Evolutionary conservation across 2,888 invertebrate species (phyloP).

Genomic region (Euphydryas editha): DNA sequence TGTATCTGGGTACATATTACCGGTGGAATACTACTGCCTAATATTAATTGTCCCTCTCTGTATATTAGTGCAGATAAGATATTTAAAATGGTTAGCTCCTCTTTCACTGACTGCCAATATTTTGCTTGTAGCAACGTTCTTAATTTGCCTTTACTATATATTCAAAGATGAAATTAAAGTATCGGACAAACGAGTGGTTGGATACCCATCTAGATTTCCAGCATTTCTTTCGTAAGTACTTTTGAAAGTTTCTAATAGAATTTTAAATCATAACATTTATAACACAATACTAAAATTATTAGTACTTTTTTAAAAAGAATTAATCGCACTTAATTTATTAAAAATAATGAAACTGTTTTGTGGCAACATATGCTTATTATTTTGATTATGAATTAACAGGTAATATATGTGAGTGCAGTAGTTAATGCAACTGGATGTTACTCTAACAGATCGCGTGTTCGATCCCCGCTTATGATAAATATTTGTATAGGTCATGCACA

Average conservation of each 20-base stretch:
- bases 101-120: constrained; percentile 94
- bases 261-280: background rate
- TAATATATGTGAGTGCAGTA: too few species aligned
- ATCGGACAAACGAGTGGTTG: constrained; percentile 79
- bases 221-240: constrained; percentile 89
- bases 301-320: background rate
- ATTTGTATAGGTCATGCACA: too few species aligned
- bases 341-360: too few species aligned
- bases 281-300: background rate
- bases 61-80: constrained; percentile 83
- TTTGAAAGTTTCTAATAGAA: background rate
- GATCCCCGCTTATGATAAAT: too few species aligned
- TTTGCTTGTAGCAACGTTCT: constrained; percentile 89
- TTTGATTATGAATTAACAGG: too few species aligned
- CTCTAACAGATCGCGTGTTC: too few species aligned
- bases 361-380: too few species aligned
- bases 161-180: constrained; percentile 80
- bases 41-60: constrained; percentile 68
- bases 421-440: too few species aligned
- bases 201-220: constrained; percentile 86
- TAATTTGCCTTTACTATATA: constrained; percentile 92
- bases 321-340: too few species aligned
- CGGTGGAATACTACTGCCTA: constrained; percentile 73
- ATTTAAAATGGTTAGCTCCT: constrained; percentile 92
- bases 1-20: constrained; percentile 54